These are phyloP conservation scores for Kryptopterus vitreolus DNA, from an alignment of 2,797 vertebrate species.

Conservation along the genomic window DNA sequence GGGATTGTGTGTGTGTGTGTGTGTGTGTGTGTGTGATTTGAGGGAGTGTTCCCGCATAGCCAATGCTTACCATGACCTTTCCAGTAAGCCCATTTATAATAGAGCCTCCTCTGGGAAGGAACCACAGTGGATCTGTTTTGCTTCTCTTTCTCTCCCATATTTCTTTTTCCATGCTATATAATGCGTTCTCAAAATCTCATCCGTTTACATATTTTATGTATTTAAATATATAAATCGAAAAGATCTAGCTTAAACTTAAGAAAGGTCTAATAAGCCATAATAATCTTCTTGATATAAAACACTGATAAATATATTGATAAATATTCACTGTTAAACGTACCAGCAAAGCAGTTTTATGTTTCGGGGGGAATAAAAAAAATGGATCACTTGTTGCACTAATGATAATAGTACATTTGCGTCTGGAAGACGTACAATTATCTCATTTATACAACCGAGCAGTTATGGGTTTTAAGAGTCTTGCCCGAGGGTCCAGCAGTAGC, in stretches of 20 bases:
- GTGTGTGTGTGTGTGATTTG: conserved; percentile 24
- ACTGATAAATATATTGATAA: neutral
- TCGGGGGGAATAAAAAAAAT: neutral
- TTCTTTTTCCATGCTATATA: conserved; percentile 17
- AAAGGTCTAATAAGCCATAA: neutral
- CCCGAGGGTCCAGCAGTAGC: no score
- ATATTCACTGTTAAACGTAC: neutral
- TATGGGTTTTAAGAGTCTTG: no score
- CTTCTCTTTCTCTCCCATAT: conserved; percentile 27
- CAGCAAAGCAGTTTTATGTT: neutral
- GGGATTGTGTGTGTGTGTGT: conserved; percentile 28
- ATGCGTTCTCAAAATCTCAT: conserved; percentile 15
- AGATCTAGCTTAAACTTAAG: neutral
- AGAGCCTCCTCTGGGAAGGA: conserved; percentile 42
- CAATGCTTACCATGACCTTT: conserved; percentile 63
- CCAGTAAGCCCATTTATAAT: conserved; percentile 55
- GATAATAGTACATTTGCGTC: neutral
- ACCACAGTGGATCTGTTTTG: conserved; percentile 42
- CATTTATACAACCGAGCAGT: no score
- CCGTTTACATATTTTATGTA: neutral
- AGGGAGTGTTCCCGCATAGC: conserved; percentile 37
- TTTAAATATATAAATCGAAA: no score
- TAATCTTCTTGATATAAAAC: neutral
- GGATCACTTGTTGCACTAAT: conserved; percentile 8
- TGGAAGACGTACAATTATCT: no score